Evolutionary conservation across 2,888 invertebrate genomes (phyloP), one percentile per base, ranked within the genome.

Genomic region (Pimpla rufipes): DNA sequence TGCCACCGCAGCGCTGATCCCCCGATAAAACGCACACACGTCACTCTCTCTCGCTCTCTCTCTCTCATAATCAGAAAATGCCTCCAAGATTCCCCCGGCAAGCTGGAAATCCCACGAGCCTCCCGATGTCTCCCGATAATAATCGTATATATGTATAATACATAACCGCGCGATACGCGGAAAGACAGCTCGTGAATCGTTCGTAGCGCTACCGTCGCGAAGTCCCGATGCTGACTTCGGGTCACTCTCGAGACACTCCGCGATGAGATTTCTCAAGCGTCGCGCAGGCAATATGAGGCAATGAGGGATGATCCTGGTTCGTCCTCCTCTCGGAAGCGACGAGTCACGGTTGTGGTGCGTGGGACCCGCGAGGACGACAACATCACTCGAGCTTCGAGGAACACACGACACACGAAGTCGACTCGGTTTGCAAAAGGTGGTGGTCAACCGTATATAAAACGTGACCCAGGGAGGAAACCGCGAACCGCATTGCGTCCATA

Each of bases 391-490:
- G 18, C 59, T 47, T 55, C 47, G 57, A 57, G 11, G 18, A 75
- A 37, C 62, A 66, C 67, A 57, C 42, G 45, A 45, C 35, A 16
- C 62, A 68, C 66, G 23, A 4, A 5, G 29, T 3, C 29, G 29
- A 5, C 29, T 13, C 23, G 8, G 29, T 42, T 66, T 47, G 35
- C 42, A 42, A 10, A 7, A n/a, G 2, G 67, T 42, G 71, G 75
- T 70, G 47, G 75, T 71, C 64, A 62, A 80, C 74, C 64, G 64
- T 82, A 84, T 84, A 84, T 86, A 88, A 88, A 88, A 88, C 86
- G 83, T 83, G 86, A 86, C 87, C 85, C 86, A 80, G 88, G 87
- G 88, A 90, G 89, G 88, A 90, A 91, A 90, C 90, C 91, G 87
- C 91, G 89, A 86, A 90, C 89, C 89, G 82, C 87, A 86, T 68